phyloP scores from a whole-genome alignment of 2,113 vertebrate species.

The Balaenoptera acutorostrata region DNA sequence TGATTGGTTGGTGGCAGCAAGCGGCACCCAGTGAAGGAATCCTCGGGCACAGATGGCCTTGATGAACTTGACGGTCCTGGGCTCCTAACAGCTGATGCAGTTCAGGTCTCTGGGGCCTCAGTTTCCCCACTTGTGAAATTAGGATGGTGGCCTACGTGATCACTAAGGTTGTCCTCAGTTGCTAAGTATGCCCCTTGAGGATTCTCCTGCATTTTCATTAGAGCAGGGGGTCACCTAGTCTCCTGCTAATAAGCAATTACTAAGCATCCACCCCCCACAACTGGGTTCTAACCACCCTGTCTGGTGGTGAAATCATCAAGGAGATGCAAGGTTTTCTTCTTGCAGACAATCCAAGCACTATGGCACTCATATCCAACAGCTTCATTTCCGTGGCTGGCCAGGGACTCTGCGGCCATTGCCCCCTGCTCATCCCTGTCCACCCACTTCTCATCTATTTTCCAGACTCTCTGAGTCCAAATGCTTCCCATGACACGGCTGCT shows the following conservation, averaged over 20 bases:
- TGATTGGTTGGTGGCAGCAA: neutral
- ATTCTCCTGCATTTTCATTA: neutral
- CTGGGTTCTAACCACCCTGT: neutral
- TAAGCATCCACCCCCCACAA: neutral
- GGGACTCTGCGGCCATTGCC: neutral
- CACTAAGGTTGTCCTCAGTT: neutral
- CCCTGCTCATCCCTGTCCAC: neutral
- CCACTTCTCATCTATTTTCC: conserved; percentile 35
- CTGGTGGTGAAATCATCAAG: neutral
- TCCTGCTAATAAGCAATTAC: neutral
- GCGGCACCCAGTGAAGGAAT: neutral
- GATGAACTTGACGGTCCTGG: neutral
- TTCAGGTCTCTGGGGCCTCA: neutral
- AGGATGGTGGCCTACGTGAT: neutral
- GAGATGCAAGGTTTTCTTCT: neutral
- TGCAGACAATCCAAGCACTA: neutral
- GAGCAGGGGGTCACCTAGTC: neutral
- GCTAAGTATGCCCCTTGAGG: neutral
- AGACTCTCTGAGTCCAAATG: neutral
- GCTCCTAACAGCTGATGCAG: neutral
- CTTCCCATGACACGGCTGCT: conserved; percentile 4
- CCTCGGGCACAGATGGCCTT: neutral
- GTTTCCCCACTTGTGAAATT: neutral
- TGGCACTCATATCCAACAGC: rapidly evolving
- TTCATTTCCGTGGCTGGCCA: neutral